These are phyloP conservation scores for Resseliella maxima DNA, from an alignment of 2,888 invertebrate genomes.

Conservation along the genomic window DNA sequence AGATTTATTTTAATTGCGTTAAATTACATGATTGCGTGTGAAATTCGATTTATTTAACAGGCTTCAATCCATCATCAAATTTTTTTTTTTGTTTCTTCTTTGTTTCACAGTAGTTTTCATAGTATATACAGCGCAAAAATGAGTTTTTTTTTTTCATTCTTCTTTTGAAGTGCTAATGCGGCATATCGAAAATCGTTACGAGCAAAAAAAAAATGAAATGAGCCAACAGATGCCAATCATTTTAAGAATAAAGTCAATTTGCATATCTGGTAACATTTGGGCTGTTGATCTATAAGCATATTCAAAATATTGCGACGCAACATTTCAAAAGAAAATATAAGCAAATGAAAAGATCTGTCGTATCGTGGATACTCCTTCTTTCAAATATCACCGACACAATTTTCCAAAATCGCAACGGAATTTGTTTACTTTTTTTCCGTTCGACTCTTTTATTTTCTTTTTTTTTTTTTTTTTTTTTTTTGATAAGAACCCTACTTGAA, in stretches of 20 bases:
- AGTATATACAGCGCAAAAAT: neutral
- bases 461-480: neutral
- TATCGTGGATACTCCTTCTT: neutral
- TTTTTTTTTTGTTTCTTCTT: neutral
- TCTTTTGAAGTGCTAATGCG: slow-evolving; percentile 43
- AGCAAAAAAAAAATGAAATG: neutral
- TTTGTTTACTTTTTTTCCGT: no score
- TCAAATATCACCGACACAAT: neutral
- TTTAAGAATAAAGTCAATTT: slow-evolving; percentile 46
- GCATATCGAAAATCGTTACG: slow-evolving; percentile 5
- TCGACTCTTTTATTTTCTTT: no score
- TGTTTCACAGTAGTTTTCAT: slow-evolving; percentile 22
- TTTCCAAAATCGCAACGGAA: neutral
- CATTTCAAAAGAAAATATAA: neutral
- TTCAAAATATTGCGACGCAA: slow-evolving; percentile 23
- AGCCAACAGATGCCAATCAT: slow-evolving; percentile 13
- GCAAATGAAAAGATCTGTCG: neutral
- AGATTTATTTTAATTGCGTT: slow-evolving; percentile 40
- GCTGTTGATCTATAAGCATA: neutral
- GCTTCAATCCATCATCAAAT: slow-evolving; percentile 33
- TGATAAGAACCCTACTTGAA: neutral
- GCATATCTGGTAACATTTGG: slow-evolving; percentile 37
- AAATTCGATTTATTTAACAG: slow-evolving; percentile 26
- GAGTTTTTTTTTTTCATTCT: slow-evolving; percentile 19
- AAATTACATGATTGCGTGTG: slow-evolving; percentile 53